phyloP scores from a whole-genome alignment of 2,888 invertebrate genomes.

The Acanthococcus lagerstroemiae region DNA sequence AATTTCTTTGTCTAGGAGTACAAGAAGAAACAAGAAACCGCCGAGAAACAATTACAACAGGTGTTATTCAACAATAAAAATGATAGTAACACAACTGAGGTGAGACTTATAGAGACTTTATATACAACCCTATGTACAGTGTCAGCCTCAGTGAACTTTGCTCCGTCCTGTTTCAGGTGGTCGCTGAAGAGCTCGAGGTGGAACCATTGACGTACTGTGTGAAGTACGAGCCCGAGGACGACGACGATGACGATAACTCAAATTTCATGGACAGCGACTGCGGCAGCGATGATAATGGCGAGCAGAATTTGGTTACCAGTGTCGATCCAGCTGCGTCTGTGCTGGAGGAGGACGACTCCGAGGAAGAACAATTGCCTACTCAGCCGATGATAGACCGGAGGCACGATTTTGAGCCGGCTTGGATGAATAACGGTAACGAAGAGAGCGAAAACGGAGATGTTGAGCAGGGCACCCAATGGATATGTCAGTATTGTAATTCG shows the following conservation, averaged over 20 bases:
- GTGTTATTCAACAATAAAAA: constrained; percentile 5
- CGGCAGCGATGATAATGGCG: neutral
- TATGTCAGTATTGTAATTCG: constrained; percentile 22
- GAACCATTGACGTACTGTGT: constrained; percentile 13
- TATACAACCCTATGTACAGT: too few species aligned
- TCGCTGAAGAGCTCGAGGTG: constrained; percentile 10
- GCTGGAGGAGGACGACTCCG: constrained; percentile 15
- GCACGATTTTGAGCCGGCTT: constrained; percentile 18
- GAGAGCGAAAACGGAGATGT: constrained; percentile 34
- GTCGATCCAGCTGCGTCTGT: constrained; percentile 5
- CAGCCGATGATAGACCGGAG: constrained; percentile 15
- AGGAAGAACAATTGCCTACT: constrained; percentile 3
- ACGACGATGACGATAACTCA: constrained; percentile 7
- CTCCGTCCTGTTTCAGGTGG: neutral
- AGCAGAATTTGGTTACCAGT: constrained; percentile 4
- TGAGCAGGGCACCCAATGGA: constrained; percentile 7
- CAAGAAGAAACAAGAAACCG: constrained; percentile 9
- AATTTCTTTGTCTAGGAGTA: neutral
- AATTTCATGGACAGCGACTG: constrained; percentile 4
- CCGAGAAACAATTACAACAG: constrained; percentile 13
- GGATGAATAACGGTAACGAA: constrained; percentile 19
- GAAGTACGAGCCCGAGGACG: constrained; percentile 10
- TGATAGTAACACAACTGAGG: constrained; percentile 1
- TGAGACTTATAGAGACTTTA: too few species aligned
- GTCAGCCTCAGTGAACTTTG: too few species aligned